These are phyloP conservation scores for Sinocyclocheilus grahami DNA, from an alignment of 2,113 vertebrate genomes.

Conservation along the genomic window DNA sequence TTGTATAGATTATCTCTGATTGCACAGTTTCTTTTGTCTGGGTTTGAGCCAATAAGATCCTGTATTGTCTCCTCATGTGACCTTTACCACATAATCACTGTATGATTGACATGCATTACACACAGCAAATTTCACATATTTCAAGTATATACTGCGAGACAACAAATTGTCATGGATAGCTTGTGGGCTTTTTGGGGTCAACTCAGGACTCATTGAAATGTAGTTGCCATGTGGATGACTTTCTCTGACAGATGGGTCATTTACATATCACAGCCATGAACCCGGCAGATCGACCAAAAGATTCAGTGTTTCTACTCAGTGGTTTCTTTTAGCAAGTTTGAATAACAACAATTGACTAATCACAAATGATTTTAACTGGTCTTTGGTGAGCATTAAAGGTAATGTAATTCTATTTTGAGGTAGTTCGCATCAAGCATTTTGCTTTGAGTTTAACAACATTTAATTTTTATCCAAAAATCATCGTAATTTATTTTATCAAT, in stretches of 20 bases:
- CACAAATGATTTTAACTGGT: not conserved
- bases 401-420: not conserved
- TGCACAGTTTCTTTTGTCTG: not conserved
- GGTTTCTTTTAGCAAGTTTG: not conserved
- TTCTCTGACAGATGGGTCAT: slow-evolving; percentile 32
- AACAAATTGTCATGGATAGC: not conserved
- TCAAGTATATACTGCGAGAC: not conserved
- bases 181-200: not conserved
- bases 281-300: not conserved
- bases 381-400: not conserved
- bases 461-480: too few species aligned
- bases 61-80: not conserved
- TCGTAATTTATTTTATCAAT: too few species aligned
- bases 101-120: not conserved
- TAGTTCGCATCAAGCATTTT: too few species aligned
- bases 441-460: too few species aligned
- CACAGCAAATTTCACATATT: not conserved
- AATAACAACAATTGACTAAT: not conserved
- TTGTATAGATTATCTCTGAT: slow-evolving; percentile 10
- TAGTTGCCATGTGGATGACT: slow-evolving; percentile 1
- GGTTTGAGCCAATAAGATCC: not conserved
- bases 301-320: not conserved
- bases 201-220: slow-evolving; percentile 4
- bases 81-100: not conserved
- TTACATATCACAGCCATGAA: slow-evolving; percentile 13